Evolutionary conservation across 1,140 invertebrate genomes (phyloP), one percentile per base, ranked within the genome.

Genomic region (Formica exsecta): DNA sequence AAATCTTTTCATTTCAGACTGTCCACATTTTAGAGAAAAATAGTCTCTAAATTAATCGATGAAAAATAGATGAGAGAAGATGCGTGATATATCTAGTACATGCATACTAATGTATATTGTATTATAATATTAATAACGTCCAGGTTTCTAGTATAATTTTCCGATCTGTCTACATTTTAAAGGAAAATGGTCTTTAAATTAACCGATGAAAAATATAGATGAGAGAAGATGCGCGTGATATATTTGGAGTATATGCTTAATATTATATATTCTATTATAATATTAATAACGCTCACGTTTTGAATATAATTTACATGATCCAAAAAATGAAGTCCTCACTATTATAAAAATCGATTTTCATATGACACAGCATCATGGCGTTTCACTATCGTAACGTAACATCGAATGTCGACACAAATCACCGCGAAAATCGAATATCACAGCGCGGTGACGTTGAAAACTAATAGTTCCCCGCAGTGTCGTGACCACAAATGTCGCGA

Each of bases 341-440:
- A 61, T 83, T 73, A 73, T 73, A 48, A 83, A 73, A 71, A 83
- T 83, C 54, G 68, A 83, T 83, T 73, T 62, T 44, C 68, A 25
- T 57, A 51, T 61, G 79, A 73, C 66, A 16, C 36, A 44, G 68
- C 79, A 36, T 74, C 66, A 36, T 32, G 29, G 38, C 25, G 25
- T 25, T 73, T 74, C 68, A 32, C 38, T 83, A 83, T 83, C 79
- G 25, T 62, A 83, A 59, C 79, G 54, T n/a, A 73, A 73, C 66
- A 83, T 83, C 79, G 79, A 73, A 83, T 36, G 79, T 83, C 79
- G 57, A 74, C 79, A 83, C 68, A 83, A 83, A 83, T 83, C 79
- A 83, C n/a, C 29, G 29, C 54, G 79, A 83, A 83, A 83, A 83
- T 83, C 79, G 79, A 83, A 83, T 83, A 83, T 41, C 79, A 44